phyloP scores from a whole-genome alignment of 1,140 invertebrate genomes.

The Agraylea sexmaculata region DNA sequence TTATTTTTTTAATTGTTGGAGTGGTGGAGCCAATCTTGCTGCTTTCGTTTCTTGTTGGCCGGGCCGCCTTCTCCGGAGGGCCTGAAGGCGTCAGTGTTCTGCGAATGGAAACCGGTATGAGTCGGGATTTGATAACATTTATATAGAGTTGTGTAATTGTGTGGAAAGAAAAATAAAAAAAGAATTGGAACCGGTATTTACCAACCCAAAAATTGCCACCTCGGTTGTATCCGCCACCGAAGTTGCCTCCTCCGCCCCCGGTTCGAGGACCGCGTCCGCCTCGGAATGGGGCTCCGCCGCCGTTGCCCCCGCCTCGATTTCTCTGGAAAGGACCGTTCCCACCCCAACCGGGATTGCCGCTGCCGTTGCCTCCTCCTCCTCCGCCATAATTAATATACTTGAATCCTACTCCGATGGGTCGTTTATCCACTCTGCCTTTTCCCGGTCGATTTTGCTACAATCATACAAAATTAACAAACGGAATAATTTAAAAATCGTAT shows the following conservation, averaged over 20 bases:
- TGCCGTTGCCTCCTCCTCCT: not conserved
- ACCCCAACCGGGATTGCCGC: not conserved
- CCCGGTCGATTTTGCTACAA: not conserved
- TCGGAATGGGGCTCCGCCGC: conserved; percentile 2
- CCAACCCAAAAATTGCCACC: not conserved
- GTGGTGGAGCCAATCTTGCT: too few species aligned
- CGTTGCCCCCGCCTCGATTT: not conserved
- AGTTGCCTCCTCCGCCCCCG: not conserved
- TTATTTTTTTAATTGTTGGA: too few species aligned
- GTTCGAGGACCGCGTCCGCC: not conserved
- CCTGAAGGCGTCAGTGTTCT: too few species aligned
- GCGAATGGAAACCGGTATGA: too few species aligned
- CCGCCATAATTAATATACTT: not conserved
- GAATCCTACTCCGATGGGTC: not conserved
- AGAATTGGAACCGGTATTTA: too few species aligned
- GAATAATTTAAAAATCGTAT: not conserved
- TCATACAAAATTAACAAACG: not conserved
- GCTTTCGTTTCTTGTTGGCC: too few species aligned
- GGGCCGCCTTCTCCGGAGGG: too few species aligned
- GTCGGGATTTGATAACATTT: too few species aligned
- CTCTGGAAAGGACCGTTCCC: not conserved
- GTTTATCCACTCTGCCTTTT: not conserved
- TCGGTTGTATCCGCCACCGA: not conserved
- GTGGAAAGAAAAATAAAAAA: too few species aligned
- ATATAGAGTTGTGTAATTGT: too few species aligned